phyloP scores from a whole-genome alignment of 1,140 invertebrate genomes.

The Callitettix versicolor region DNA sequence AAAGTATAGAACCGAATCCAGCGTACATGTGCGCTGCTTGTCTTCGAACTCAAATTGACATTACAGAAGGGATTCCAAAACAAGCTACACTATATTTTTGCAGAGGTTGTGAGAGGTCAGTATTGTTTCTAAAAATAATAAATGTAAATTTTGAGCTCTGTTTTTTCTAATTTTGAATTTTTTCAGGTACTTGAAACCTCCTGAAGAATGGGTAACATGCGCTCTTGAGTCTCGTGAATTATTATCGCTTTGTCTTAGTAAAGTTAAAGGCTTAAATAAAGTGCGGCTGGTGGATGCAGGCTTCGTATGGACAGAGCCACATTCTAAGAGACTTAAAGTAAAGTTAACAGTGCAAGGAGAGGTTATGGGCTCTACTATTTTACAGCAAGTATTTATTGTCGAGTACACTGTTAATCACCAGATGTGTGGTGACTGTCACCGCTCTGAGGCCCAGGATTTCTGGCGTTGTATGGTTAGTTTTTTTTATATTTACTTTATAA shows the following conservation, averaged over 20 bases:
- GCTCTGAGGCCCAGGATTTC: slow-evolving; percentile 93
- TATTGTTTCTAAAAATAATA: background rate
- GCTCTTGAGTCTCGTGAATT: slow-evolving; percentile 88
- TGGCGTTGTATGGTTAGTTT: slow-evolving; percentile 78
- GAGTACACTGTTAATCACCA: slow-evolving; percentile 86
- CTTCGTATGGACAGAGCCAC: slow-evolving; percentile 98
- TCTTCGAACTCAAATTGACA: slow-evolving; percentile 81
- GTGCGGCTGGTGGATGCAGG: slow-evolving; percentile 89
- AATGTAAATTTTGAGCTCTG: too few relatives aligned
- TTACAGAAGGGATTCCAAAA: slow-evolving; percentile 93
- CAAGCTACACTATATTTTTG: slow-evolving; percentile 84
- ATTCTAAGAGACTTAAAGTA: slow-evolving; percentile 94
- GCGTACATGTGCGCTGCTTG: slow-evolving; percentile 96
- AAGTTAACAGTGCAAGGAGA: slow-evolving; percentile 96
- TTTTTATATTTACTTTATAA: slow-evolving; percentile 14
- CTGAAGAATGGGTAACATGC: slow-evolving; percentile 80
- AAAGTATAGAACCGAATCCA: slow-evolving; percentile 82
- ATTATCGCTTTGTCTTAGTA: slow-evolving; percentile 84
- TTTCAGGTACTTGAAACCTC: slow-evolving; percentile 83
- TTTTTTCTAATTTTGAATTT: too few relatives aligned
- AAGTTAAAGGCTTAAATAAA: slow-evolving; percentile 82
- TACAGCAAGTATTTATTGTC: slow-evolving; percentile 88
- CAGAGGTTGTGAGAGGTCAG: slow-evolving; percentile 75
- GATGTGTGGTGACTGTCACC: slow-evolving; percentile 96
- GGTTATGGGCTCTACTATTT: slow-evolving; percentile 67